phyloP scores from a whole-genome alignment of 1,140 invertebrate species.

The Bombus vancouverensis region DNA sequence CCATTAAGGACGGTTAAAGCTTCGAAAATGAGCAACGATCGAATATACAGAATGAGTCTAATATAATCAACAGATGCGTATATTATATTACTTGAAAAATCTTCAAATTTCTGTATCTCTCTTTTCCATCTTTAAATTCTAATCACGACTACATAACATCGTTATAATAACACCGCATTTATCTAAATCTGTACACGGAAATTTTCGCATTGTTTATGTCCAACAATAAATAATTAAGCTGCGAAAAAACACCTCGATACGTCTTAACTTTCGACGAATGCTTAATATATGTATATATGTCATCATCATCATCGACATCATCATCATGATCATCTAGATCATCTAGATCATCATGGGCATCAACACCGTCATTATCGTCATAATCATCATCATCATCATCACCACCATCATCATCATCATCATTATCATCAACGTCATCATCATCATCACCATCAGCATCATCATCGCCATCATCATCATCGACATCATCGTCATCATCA shows the following conservation, averaged over 20 bases:
- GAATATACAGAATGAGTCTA: slow-evolving; percentile 50
- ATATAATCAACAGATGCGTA: slow-evolving; percentile 47
- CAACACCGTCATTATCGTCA: background rate
- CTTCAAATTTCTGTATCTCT: slow-evolving; percentile 30
- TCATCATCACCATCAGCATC: background rate
- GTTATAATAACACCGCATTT: slow-evolving; percentile 45
- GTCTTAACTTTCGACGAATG: slow-evolving; percentile 22
- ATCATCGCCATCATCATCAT: background rate
- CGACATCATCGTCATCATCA: background rate
- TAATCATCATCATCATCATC: background rate
- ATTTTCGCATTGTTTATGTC: slow-evolving; percentile 23
- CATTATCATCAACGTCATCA: too few relatives aligned
- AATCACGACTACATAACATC: slow-evolving; percentile 42
- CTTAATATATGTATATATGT: slow-evolving; percentile 26
- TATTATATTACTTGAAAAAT: slow-evolving; percentile 42
- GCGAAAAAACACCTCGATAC: slow-evolving; percentile 19
- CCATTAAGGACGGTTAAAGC: slow-evolving; percentile 47
- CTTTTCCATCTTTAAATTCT: slow-evolving; percentile 23
- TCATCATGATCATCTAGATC: background rate
- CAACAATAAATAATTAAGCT: slow-evolving; percentile 51
- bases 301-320: background rate
- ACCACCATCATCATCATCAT: background rate
- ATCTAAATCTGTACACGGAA: slow-evolving; percentile 48
- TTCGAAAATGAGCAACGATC: slow-evolving; percentile 52
- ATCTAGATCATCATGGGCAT: background rate